Evolutionary conservation across 1,140 invertebrate species (phyloP).

Genomic region (Ceratosolen fusciceps): DNA sequence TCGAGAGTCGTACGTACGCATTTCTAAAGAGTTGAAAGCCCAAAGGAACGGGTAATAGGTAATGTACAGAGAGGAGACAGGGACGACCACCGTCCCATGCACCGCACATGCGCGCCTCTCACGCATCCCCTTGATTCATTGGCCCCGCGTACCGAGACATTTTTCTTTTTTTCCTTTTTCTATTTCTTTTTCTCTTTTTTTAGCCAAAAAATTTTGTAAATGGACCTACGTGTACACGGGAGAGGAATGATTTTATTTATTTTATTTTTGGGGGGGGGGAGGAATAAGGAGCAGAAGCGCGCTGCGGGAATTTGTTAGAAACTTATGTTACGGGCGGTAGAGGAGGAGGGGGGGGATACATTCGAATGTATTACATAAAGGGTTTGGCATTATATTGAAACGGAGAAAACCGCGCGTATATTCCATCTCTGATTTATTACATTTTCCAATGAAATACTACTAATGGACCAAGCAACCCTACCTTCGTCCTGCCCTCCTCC

Average conservation of each 20-base stretch:
- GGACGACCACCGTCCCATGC: too few relatives aligned
- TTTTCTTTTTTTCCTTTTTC: slow-evolving; percentile 3
- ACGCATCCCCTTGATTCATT: slow-evolving; percentile 29
- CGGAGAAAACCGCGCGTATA: background rate
- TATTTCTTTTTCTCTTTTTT: slow-evolving; percentile 25
- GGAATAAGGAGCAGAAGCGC: slow-evolving; percentile 10
- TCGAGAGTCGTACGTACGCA: background rate
- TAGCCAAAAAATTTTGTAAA: too few relatives aligned
- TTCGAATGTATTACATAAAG: background rate
- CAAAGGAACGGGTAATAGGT: slow-evolving; percentile 5
- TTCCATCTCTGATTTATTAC: slow-evolving; percentile 14
- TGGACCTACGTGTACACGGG: too few relatives aligned
- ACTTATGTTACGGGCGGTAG: too few relatives aligned
- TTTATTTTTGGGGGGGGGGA: too few relatives aligned
- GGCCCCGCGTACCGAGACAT: background rate
- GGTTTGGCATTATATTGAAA: background rate
- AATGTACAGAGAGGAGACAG: too few relatives aligned
- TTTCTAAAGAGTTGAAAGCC: slow-evolving; percentile 29
- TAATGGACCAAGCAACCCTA: background rate
- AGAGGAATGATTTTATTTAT: too few relatives aligned
- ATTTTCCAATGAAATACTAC: background rate
- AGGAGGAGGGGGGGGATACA: too few relatives aligned
- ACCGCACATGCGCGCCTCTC: too few relatives aligned
- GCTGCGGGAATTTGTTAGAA: slow-evolving; percentile 22
- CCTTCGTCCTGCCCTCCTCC: background rate